Percentiles rank a stretch among this genome's conserved stretches.
These are phyloP conservation scores for Varanus salvator DNA, from an alignment of 2,113 vertebrate genomes.

Conservation along the genomic window DNA sequence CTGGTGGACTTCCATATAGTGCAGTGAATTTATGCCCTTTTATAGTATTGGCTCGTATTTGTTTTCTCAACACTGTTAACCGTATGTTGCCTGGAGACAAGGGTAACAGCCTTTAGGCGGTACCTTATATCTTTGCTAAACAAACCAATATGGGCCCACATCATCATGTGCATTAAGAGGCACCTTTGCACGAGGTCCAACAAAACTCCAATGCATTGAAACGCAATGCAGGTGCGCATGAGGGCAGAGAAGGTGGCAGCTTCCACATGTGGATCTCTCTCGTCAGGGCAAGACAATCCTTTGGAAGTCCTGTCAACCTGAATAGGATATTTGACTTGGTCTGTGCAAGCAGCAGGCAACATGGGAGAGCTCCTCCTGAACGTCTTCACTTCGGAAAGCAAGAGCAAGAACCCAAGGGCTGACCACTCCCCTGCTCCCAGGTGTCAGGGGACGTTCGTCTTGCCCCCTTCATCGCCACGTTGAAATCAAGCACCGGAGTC, in stretches of 20 bases:
- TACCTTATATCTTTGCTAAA: not conserved
- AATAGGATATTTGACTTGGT: not conserved
- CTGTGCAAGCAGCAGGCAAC: not conserved
- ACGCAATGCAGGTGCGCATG: too few relatives aligned
- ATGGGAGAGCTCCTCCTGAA: not conserved
- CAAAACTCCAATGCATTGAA: not conserved
- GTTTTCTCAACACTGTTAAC: not conserved
- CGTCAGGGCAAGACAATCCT: not conserved
- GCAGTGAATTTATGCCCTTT: not conserved
- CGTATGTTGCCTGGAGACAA: not conserved
- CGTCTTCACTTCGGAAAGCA: not conserved
- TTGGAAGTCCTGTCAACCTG: not conserved
- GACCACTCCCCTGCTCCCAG: not conserved
- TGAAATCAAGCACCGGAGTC: not conserved
- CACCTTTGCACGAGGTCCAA: not conserved
- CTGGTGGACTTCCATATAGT: not conserved
- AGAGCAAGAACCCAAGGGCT: not conserved
- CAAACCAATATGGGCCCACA: not conserved
- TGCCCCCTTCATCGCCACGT: not conserved
- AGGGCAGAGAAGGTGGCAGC: too few relatives aligned
- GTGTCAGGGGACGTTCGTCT: too few relatives aligned
- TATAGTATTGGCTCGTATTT: not conserved
- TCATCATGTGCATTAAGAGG: not conserved
- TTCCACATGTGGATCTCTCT: not conserved
- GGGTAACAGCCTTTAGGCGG: not conserved